Evolutionary conservation across 2,113 vertebrate genomes (phyloP).

Genomic region (Psophia crepitans): DNA sequence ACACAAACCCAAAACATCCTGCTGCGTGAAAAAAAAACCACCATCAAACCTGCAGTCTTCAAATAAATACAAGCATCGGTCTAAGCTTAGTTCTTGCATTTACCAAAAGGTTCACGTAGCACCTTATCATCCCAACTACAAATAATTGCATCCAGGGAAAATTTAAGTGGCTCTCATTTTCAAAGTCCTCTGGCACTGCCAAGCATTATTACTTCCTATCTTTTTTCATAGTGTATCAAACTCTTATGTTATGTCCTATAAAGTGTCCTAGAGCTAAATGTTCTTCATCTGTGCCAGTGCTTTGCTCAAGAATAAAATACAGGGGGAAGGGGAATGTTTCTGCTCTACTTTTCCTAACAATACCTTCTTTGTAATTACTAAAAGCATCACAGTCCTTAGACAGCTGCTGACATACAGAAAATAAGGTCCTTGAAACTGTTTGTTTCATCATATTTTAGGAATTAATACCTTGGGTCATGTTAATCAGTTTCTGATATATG

Average conservation of each 20-base stretch:
- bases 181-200: conserved; percentile 23
- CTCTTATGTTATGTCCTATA: neutral
- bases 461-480: conserved; percentile 79
- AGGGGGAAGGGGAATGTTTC: neutral
- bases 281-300: neutral
- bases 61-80: neutral
- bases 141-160: conserved; percentile 28
- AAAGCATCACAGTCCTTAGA: conserved; percentile 66
- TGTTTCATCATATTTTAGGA: conserved; percentile 76
- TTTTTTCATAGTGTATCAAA: conserved; percentile 13
- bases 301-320: conserved; percentile 13
- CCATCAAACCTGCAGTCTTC: neutral
- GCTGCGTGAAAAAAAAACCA: no score
- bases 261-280: conserved; percentile 32
- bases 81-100: neutral
- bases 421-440: conserved; percentile 71
- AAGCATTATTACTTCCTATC: neutral
- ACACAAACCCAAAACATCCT: no score
- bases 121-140: conserved; percentile 13
- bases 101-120: neutral
- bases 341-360: conserved; percentile 55
- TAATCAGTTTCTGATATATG: conserved; percentile 82
- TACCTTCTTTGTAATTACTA: conserved; percentile 66
- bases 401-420: conserved; percentile 75
- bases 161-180: conserved; percentile 33